Evolutionary conservation across 2,888 invertebrate species (phyloP), one percentile per base, ranked within the genome.

Genomic region (Lepetodrilus schrolli): DNA sequence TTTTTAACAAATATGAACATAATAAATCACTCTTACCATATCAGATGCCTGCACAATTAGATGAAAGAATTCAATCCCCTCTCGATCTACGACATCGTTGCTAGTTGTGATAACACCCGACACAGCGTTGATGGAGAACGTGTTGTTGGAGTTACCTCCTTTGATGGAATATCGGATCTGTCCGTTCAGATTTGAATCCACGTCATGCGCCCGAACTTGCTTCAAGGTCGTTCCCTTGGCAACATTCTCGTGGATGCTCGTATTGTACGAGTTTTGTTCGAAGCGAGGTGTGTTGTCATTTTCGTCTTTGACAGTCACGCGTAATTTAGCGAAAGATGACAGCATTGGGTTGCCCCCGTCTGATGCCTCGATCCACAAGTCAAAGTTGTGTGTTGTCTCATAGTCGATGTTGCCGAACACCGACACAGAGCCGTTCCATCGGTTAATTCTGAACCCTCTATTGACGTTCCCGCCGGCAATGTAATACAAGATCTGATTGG

Each of bases 391-490:
- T 2, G 82, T 80, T 10, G 83, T 79, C 75, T 88, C 88, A 50
- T 85, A 87, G 75, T 88, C 87, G 4, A 88, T 78, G 5, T 72
- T 70, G 0, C 81, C 79, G 5, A 73, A 77, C 4, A 87, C 83
- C 21, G 74, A 80, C 10, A 87, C 79, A 4, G 74, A 73, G 10
- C 87, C 87, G 8, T 78, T 76, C 10, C 68, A 70, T 1, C 74
- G 49, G n/a, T 82, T 82, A 36, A 88, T 82, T 30, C 77, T 74
- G 50, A 87, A 85, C 0, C 83, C 83, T 10, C 96, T 95, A 0
- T 95, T 96, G 2, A 96, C 93, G 89, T 97, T 98, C 3, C 98
- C 98, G n/a, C 97, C 98, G 8, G 96, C 97, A 78, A 98, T 95
- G 34, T 94, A 94, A 87, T 95, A 98, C 76, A 75, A 77, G 17